phyloP scores from a whole-genome alignment of 1,140 invertebrate genomes.

The Zaprionus taronus region DNA sequence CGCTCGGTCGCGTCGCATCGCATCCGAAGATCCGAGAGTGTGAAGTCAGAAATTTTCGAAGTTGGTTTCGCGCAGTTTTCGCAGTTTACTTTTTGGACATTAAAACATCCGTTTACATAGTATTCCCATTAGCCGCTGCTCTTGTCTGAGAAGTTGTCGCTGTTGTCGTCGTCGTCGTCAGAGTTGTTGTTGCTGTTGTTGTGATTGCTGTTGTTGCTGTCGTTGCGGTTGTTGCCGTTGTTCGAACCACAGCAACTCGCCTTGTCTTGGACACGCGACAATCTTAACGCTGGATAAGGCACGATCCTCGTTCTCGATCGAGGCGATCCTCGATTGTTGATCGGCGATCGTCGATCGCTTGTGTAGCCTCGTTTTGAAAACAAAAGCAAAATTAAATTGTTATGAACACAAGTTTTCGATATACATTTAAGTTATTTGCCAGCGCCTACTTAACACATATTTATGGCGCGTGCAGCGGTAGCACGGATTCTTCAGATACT shows the following conservation, averaged over 20 bases:
- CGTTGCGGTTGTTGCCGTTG: conserved; percentile 46
- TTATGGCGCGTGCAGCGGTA: conserved; percentile 81
- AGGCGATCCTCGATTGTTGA: conserved; percentile 15
- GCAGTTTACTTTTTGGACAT: conserved; percentile 83
- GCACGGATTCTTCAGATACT: conserved; percentile 76
- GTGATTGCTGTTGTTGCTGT: conserved; percentile 32
- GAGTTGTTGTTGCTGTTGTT: conserved; percentile 37
- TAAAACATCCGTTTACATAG: conserved; percentile 83
- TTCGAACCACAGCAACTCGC: conserved; percentile 39
- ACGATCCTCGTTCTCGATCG: conserved; percentile 17
- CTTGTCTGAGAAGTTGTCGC: conserved; percentile 63
- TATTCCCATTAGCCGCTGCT: conserved; percentile 81
- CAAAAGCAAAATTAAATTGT: conserved; percentile 83
- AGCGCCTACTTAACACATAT: conserved; percentile 77
- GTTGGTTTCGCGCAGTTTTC: conserved; percentile 63
- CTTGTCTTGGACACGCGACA: conserved; percentile 81
- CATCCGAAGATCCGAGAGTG: conserved; percentile 15
- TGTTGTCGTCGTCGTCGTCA: conserved; percentile 47
- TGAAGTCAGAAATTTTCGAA: conserved; percentile 54
- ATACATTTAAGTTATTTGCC: conserved; percentile 56
- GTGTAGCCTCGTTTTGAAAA: conserved; percentile 57
- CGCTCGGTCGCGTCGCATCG: conserved; percentile 22
- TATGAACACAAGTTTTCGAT: conserved; percentile 81
- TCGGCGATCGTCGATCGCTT: conserved; percentile 7
- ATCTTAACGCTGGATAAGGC: conserved; percentile 50